Percentiles rank a stretch among this genome's conserved stretches.
phyloP scores from a whole-genome alignment of 2,888 invertebrate genomes.

The Heteromurus nitidus region DNA sequence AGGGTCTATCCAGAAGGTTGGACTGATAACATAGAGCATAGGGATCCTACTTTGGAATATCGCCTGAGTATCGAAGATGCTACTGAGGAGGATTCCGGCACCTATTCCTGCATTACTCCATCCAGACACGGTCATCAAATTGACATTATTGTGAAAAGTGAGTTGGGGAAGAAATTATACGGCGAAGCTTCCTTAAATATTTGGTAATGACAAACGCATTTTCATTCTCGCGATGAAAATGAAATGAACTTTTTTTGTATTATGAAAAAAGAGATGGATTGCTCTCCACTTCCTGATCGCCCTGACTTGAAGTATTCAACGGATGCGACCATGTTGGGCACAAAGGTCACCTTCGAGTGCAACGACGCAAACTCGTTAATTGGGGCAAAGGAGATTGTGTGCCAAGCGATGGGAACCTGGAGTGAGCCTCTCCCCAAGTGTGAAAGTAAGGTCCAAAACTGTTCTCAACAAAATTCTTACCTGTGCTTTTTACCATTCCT shows the following conservation, averaged over 20 bases:
- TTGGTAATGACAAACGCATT: no score
- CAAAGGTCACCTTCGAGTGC: constrained; percentile 85
- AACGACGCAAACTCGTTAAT: constrained; percentile 87
- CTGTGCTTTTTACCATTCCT: not conserved
- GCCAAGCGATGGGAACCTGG: constrained; percentile 90
- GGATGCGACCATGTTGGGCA: constrained; percentile 84
- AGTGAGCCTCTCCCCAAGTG: constrained; percentile 88
- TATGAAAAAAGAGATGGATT: constrained; percentile 86
- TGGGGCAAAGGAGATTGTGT: constrained; percentile 83
- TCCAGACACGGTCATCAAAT: constrained; percentile 87
- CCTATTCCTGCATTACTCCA: constrained; percentile 89
- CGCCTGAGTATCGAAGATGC: constrained; percentile 88
- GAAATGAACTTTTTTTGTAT: not conserved
- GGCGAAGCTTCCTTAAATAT: no score
- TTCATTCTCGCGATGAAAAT: no score
- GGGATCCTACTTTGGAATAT: constrained; percentile 87
- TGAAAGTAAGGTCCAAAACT: constrained; percentile 80
- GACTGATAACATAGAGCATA: constrained; percentile 84
- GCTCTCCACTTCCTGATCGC: constrained; percentile 84
- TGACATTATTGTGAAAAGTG: constrained; percentile 87
- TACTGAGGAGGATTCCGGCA: constrained; percentile 87
- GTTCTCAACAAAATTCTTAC: not conserved
- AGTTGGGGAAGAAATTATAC: constrained; percentile 35
- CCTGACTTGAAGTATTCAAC: constrained; percentile 85
- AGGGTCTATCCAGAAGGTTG: constrained; percentile 84